A percentile compares a stretch with the other conserved stretches of the same genome.
Evolutionary conservation across 2,888 invertebrate species (phyloP).

Genomic region (Neoitamus cyanurus): DNA sequence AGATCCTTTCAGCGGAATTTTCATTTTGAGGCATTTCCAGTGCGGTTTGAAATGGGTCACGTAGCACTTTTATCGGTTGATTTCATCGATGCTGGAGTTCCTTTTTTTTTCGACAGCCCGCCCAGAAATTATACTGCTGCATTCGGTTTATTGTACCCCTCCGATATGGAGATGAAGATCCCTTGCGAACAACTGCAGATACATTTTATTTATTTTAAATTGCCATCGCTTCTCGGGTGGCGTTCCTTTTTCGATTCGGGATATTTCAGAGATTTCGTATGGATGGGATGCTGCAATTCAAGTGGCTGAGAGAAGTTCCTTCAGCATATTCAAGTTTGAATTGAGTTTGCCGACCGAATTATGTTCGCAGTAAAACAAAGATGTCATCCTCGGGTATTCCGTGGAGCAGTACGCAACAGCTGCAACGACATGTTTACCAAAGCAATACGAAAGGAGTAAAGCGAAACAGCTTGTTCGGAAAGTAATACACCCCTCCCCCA

Average conservation of each 20-base stretch:
- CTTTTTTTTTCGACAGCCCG: not conserved
- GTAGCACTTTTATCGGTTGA: constrained; percentile 40
- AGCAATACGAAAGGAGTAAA: not conserved
- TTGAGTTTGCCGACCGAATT: not conserved
- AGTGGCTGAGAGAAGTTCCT: not conserved
- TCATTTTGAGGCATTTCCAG: constrained; percentile 41
- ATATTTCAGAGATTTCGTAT: not conserved
- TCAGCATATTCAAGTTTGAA: not conserved
- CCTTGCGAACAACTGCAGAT: not conserved
- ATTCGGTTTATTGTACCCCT: not conserved
- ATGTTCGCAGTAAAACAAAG: not conserved
- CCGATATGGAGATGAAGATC: not conserved
- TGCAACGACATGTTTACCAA: not conserved
- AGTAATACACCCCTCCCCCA: not conserved
- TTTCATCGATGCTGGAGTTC: constrained; percentile 10
- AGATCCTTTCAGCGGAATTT: constrained; percentile 34
- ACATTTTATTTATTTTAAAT: not conserved
- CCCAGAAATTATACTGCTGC: constrained; percentile 12
- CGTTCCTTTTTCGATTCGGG: not conserved
- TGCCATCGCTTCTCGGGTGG: not conserved
- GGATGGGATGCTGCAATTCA: not conserved
- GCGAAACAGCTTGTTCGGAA: not conserved
- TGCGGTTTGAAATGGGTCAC: constrained; percentile 43
- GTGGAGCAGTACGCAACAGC: not conserved
- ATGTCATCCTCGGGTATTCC: not conserved